Evolutionary conservation across 2,888 invertebrate genomes (phyloP).

Genomic region (Caenorhabditis becei): DNA sequence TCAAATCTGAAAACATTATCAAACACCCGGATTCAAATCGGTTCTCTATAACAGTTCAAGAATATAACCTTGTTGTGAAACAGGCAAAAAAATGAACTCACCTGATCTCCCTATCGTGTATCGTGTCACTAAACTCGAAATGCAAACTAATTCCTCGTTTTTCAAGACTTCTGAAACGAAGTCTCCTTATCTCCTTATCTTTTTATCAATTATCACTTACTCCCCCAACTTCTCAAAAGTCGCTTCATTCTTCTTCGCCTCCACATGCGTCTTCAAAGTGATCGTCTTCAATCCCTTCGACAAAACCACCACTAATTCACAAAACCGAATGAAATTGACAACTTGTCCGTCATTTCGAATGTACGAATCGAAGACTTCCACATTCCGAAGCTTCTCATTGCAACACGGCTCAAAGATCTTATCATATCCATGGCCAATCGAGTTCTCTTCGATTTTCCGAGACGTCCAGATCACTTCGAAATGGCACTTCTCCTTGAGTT

Average conservation of each 20-base stretch:
- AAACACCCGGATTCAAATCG: no score
- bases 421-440: not conserved
- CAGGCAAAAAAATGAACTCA: not conserved
- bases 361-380: not conserved
- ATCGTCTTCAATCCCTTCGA: not conserved
- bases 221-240: not conserved
- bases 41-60: no score
- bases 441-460: not conserved
- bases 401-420: not conserved
- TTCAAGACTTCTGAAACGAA: not conserved
- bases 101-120: not conserved
- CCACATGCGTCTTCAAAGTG: not conserved
- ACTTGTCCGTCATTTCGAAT: not conserved
- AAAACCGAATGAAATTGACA: not conserved
- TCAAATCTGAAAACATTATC: not conserved
- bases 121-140: not conserved
- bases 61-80: no score
- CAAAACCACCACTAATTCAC: not conserved
- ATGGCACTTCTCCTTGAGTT: not conserved
- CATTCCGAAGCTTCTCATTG: not conserved
- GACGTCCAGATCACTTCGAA: not conserved
- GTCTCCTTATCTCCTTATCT: not conserved
- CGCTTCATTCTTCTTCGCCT: not conserved
- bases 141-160: not conserved
- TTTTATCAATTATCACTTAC: not conserved